phyloP scores from a whole-genome alignment of 2,797 vertebrate species.

The Glossophaga mutica region DNA sequence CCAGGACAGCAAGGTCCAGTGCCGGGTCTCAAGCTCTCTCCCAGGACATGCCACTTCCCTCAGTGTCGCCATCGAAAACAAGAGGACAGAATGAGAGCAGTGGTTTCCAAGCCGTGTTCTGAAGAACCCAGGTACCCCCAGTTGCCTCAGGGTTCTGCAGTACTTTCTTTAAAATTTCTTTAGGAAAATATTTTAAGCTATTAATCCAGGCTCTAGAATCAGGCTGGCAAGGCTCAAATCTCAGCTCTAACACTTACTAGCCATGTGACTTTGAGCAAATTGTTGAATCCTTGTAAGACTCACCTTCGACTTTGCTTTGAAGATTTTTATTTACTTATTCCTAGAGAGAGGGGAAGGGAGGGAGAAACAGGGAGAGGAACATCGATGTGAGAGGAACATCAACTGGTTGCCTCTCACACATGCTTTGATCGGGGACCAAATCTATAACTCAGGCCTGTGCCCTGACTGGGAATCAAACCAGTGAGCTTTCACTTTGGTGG shows the following conservation, averaged over 20 bases:
- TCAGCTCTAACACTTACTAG: neutral
- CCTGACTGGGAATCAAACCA: neutral
- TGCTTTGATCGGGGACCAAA: neutral
- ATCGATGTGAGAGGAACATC: neutral
- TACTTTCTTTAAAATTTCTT: neutral
- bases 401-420: neutral
- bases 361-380: neutral
- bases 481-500: neutral
- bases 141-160: neutral
- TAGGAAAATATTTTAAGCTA: neutral
- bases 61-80: neutral
- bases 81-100: neutral
- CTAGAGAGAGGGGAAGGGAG: neutral
- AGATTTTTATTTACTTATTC: neutral
- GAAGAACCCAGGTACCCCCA: neutral
- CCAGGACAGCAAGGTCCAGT: no score
- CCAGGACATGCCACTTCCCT: neutral
- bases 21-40: neutral
- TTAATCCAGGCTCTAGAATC: neutral
- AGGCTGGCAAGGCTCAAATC: neutral
- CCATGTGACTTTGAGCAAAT: neutral
- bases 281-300: neutral
- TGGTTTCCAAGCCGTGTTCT: neutral
- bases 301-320: neutral
- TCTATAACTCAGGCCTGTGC: neutral